Evolutionary conservation across 2,113 vertebrate species (phyloP).

Genomic region (Notechis scutatus): DNA sequence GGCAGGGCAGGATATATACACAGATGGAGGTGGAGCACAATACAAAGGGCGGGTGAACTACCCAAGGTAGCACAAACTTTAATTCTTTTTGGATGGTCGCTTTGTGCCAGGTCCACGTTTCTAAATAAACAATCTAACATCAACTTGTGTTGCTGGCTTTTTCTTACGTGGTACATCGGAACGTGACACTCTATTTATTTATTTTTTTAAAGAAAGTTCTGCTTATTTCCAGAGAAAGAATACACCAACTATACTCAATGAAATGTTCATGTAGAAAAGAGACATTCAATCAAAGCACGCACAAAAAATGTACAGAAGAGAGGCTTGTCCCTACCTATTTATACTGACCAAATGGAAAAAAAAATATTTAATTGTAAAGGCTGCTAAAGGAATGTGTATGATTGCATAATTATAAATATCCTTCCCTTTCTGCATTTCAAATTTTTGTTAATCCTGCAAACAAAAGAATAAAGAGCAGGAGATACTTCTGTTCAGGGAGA

Average conservation of each 20-base stretch:
- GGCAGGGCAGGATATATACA: too few relatives aligned
- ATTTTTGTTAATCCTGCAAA: not conserved
- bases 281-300: not conserved
- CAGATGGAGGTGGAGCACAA: too few relatives aligned
- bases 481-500: not conserved
- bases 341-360: not conserved
- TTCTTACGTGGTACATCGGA: too few relatives aligned
- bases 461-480: not conserved
- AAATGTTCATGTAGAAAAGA: not conserved
- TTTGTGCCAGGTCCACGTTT: too few relatives aligned
- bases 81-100: too few relatives aligned
- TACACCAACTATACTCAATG: not conserved
- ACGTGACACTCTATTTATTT: too few relatives aligned
- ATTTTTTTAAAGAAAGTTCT: not conserved
- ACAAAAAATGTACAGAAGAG: not conserved
- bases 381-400: not conserved
- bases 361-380: not conserved
- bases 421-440: not conserved
- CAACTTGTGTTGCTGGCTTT: too few relatives aligned
- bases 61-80: too few relatives aligned
- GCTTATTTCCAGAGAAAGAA: not conserved
- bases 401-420: not conserved
- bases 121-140: too few relatives aligned
- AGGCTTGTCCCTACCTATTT: not conserved
- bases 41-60: too few relatives aligned